Percentiles rank a stretch among this genome's conserved stretches.
Conservation (phyloP, 2,888 invertebrate genomes). For the Heliconius hortense region DNA sequence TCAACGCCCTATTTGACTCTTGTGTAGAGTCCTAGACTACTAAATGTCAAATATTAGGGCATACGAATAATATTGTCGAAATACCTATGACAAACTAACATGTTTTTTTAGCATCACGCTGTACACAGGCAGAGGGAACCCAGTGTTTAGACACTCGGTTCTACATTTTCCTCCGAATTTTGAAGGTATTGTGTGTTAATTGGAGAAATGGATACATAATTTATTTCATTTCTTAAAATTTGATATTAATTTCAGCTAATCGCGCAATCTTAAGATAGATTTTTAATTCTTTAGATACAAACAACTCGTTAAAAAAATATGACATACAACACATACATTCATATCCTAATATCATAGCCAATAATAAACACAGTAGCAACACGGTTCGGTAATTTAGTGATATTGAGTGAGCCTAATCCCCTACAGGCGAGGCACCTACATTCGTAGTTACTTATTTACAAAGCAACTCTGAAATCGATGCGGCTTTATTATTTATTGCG, state of each 20-base stretch:
- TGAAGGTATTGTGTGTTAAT: too few species aligned
- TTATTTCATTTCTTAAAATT: too few species aligned
- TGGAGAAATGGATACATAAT: too few species aligned
- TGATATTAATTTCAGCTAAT: too few species aligned
- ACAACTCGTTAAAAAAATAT: neutral
- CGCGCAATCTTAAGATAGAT: neutral
- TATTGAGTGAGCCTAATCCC: conserved; percentile 42
- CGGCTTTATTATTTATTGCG: conserved; percentile 47
- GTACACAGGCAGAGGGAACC: too few species aligned
- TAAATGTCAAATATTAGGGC: neutral
- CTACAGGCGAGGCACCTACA: conserved; percentile 40
- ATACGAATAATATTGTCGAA: neutral
- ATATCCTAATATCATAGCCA: conserved; percentile 14
- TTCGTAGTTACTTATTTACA: conserved; percentile 48
- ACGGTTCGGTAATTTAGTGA: conserved; percentile 43
- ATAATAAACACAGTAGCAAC: conserved; percentile 42
- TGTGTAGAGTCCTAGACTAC: conserved; percentile 1
- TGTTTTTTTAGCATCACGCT: too few species aligned
- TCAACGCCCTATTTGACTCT: conserved; percentile 9
- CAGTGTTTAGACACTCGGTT: too few species aligned
- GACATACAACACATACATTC: neutral
- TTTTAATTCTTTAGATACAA: neutral
- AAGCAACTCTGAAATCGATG: conserved; percentile 45
- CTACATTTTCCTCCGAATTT: too few species aligned
- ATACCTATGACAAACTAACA: neutral